phyloP scores from a whole-genome alignment of 2,113 vertebrate species.

The Pelecanoides urinatrix region DNA sequence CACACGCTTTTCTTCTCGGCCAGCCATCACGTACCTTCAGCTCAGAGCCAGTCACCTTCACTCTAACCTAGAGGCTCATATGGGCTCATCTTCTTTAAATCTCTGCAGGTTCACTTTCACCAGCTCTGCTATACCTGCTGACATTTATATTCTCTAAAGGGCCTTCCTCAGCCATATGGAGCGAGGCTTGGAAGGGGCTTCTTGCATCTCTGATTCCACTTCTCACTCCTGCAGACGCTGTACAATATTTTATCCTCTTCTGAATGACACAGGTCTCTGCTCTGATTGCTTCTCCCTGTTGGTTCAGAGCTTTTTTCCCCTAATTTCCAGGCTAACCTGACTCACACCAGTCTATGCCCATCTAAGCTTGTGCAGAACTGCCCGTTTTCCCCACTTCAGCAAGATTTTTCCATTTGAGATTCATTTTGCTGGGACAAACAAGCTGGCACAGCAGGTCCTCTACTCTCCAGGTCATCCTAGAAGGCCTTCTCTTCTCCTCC shows the following conservation, averaged over 20 bases:
- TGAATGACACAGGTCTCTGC: neutral
- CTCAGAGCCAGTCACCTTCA: neutral
- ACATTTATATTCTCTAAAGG: neutral
- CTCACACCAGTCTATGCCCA: neutral
- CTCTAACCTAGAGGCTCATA: neutral
- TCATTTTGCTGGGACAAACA: neutral
- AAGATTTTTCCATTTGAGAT: neutral
- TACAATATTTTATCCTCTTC: neutral
- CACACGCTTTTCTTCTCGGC: rapidly evolving
- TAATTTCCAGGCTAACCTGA: neutral
- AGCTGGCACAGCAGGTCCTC: neutral
- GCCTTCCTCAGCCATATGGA: neutral
- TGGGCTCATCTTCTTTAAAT: neutral
- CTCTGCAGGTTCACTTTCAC: neutral
- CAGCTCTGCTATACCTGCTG: neutral
- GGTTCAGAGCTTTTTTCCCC: neutral
- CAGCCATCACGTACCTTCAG: neutral
- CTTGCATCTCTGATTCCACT: neutral
- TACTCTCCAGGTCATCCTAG: neutral
- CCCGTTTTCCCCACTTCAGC: neutral
- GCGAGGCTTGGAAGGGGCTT: neutral
- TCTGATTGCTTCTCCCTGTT: neutral
- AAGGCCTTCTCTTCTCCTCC: neutral
- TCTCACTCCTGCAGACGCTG: neutral
- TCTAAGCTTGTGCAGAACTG: neutral